Evolutionary conservation across 2,113 vertebrate species (phyloP).

Genomic region (Bos javanicus): DNA sequence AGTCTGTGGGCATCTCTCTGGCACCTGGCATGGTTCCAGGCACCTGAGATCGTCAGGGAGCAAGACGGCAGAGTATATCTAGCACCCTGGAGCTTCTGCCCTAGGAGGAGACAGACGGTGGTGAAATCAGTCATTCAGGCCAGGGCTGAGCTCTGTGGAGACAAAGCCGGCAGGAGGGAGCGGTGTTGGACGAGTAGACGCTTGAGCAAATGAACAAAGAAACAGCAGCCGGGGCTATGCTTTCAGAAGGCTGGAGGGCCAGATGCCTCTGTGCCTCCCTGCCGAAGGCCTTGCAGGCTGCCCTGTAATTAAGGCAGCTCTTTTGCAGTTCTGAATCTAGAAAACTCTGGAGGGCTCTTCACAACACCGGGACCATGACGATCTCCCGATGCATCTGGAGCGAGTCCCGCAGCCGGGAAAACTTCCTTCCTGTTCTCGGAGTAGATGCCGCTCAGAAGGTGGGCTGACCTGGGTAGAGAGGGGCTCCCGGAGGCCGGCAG

Average conservation of each 20-base stretch:
- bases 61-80: fast-evolving
- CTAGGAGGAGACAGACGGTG: neutral
- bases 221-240: neutral
- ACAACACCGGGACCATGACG: slow-evolving; percentile 34
- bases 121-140: fast-evolving
- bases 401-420: slow-evolving; percentile 71
- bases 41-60: neutral
- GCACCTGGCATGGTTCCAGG: too few relatives aligned
- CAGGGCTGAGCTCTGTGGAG: neutral
- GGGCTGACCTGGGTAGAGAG: neutral
- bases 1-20: fast-evolving
- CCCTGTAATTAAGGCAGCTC: neutral
- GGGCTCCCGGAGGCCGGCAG: neutral
- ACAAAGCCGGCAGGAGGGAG: fast-evolving
- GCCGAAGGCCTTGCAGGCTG: neutral
- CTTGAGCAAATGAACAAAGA: fast-evolving
- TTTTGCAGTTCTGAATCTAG: slow-evolving; percentile 74
- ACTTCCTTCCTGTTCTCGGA: slow-evolving; percentile 78
- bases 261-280: fast-evolving
- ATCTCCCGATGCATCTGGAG: slow-evolving; percentile 68
- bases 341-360: slow-evolving; percentile 77
- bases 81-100: neutral
- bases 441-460: slow-evolving; percentile 78
- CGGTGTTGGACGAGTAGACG: fast-evolving
- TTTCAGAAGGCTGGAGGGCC: fast-evolving